These are phyloP conservation scores for Bos javanicus DNA, from an alignment of 2,113 vertebrate genomes.

Conservation along the genomic window DNA sequence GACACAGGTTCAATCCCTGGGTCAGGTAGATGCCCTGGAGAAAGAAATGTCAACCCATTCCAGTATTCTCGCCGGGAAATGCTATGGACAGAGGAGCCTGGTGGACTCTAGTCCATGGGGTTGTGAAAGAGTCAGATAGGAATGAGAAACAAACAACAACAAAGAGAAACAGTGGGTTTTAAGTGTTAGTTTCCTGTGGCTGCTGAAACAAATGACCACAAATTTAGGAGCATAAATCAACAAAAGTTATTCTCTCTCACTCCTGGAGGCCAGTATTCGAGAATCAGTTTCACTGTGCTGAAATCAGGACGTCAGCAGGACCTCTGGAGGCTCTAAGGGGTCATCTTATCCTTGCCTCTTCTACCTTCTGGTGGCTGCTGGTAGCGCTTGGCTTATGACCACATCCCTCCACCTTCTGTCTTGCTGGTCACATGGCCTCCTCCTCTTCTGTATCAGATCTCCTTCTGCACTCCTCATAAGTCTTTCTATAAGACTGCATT, in stretches of 20 bases:
- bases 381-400: neutral
- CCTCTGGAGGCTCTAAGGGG: too few species aligned
- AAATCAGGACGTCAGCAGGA: neutral
- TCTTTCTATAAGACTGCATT: neutral
- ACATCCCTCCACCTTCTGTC: neutral
- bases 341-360: neutral
- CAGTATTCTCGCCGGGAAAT: neutral
- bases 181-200: neutral
- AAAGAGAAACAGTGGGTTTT: neutral
- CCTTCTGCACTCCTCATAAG: neutral
- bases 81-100: neutral
- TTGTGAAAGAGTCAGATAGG: rapidly evolving
- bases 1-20: neutral
- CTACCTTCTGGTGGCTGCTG: neutral
- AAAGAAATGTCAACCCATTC: neutral
- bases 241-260: neutral
- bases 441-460: neutral
- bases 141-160: neutral
- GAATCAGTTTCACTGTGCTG: neutral
- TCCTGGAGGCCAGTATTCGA: neutral
- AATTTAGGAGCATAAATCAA: neutral
- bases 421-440: neutral
- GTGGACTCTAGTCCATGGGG: neutral
- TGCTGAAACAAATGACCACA: neutral
- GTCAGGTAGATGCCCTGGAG: neutral